Base-by-base conservation (phyloP, 2,888 invertebrate species). In the Erynnis tages region DNA sequence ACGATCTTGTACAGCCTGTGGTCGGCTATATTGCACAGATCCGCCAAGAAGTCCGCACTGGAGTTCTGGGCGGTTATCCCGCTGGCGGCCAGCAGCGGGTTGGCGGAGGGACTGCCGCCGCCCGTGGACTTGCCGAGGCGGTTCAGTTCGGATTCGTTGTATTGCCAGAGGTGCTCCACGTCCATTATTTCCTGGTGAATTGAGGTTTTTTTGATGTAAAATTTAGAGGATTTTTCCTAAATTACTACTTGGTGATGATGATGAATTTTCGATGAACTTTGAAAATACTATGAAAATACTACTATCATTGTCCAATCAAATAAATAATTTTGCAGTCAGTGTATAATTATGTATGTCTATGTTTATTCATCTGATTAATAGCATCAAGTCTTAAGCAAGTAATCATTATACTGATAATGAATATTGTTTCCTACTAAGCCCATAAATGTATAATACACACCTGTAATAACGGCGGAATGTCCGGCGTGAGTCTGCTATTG, bases 1-100 rank as follows among this genome's bases (percentile, higher is more conserved):
- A 98, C 98, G 65, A 98, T 97, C 90, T 98, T 97, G 80, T 98
- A 98, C 11, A 98, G 92, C 40, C 98, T 91, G 80, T 98, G 96
- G 82, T 98, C 98, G 37, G 98, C 98, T 56, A 97, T 97, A 76
- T 96, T 96, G 90, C 97, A 97, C 71, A 97, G 91, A 82, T 96
- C 96, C 1, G 96, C 96, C 46, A 97, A 91, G 79, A 96, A 94
- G 86, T 97, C 96, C 0, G 95, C 95, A 82, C 94, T 94, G 46
- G 94, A 92, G 78, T 94, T 93, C 60, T 91, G 87, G 2, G 90
- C 87, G 0, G 88, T 87, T 59, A 90, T 88, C 1, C 90, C 90
- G 56, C 85, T 87, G 4, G 89, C 90, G 0, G 87, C 85, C 1
- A 90, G 66, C 19, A 90, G 69, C 0, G 89, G 90, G 67, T 90